Base-by-base conservation (phyloP, 2,888 invertebrate species). In the Drosophila formosana region DNA sequence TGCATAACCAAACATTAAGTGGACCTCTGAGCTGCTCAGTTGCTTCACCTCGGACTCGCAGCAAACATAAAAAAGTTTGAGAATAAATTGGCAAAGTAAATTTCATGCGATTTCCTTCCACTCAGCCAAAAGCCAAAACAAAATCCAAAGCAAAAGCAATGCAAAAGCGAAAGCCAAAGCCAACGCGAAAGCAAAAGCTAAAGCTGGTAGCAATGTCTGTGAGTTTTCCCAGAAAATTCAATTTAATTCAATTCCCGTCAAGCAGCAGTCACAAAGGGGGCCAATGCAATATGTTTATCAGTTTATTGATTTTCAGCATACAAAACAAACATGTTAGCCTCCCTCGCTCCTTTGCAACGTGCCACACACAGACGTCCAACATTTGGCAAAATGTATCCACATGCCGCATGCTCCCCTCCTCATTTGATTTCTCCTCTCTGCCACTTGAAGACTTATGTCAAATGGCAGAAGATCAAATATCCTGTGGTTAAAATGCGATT, bases 391-490 rank as follows among this genome's bases (percentile, higher is more conserved):
- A 69, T 78, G 78, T 75, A 80, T 57, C 68, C 79, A 71, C 70
- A 75, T 64, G 64, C 65, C 30, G 43, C 37, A 47, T 39, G 50
- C 30, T 52, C 23, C 34, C 26, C 7, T 6, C 11, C 39, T 13
- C 39, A 6, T 39, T 11, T 50, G n/a, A 37, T 39, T n/a, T 26
- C 23, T 3, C 11, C 23, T 4, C 34, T 28, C 34, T 28, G 41
- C 63, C 37, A 45, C 55, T 66, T 60, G 65, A 72, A 79, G 80
- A 77, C 86, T 80, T 72, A 70, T 85, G 82, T 85, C 85, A 82
- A 85, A 88, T 80, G 86, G 88, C 80, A 80, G 74, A 74, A 85
- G 86, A 84, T 88, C 88, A 88, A 87, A 88, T 88, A 88, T 87
- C 86, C 86, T 85, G 88, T 84, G 86, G 88, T 80, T 87, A 83